Percentiles rank a stretch among this genome's conserved stretches.
These are phyloP conservation scores for Bovichtus variegatus DNA, from an alignment of 2,797 vertebrate species.

Conservation along the genomic window DNA sequence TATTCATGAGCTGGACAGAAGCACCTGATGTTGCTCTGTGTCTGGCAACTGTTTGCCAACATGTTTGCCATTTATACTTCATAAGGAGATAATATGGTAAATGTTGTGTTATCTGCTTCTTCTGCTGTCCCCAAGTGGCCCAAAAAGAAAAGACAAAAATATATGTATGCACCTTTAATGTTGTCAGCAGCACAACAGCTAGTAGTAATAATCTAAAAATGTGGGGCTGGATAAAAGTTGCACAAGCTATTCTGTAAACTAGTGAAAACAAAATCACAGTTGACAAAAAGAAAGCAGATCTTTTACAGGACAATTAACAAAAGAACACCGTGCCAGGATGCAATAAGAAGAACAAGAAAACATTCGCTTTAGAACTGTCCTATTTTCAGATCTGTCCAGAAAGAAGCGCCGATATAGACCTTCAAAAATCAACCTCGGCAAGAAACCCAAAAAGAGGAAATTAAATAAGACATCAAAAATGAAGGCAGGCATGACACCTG, in stretches of 20 bases:
- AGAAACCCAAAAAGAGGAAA: not conserved
- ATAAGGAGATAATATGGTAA: too few species aligned
- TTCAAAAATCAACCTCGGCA: not conserved
- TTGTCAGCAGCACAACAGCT: too few species aligned
- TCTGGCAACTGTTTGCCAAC: too few species aligned
- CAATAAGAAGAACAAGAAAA: not conserved
- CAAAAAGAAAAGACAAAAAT: too few species aligned
- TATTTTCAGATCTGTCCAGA: not conserved
- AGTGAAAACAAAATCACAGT: not conserved
- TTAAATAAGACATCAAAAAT: slow-evolving; percentile 5
- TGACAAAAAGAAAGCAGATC: not conserved
- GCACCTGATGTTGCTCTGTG: too few species aligned
- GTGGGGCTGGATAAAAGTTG: too few species aligned
- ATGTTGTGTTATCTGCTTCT: too few species aligned
- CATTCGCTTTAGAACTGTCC: not conserved
- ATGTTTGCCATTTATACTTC: not conserved
- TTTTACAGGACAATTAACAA: not conserved
- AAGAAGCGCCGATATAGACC: not conserved
- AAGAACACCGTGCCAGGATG: not conserved
- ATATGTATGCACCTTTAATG: too few species aligned
- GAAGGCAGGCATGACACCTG: not conserved
- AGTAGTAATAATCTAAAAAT: too few species aligned
- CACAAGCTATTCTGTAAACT: too few species aligned
- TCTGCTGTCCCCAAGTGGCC: too few species aligned
- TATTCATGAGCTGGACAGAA: not conserved